phyloP scores from a whole-genome alignment of 1,140 invertebrate genomes.

The Nasonia longicornis region DNA sequence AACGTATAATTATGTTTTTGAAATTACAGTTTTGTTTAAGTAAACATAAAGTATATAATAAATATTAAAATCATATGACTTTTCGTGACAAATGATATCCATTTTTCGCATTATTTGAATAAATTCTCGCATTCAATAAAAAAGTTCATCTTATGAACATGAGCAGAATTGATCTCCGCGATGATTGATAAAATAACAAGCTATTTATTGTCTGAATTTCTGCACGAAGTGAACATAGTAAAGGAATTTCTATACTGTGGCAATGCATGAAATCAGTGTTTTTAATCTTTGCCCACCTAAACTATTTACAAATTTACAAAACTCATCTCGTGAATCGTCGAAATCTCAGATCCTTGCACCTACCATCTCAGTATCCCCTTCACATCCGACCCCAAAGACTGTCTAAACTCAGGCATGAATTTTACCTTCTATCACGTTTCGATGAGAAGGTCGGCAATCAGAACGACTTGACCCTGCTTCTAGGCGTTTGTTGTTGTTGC shows the following conservation, averaged over 20 bases:
- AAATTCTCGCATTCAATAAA: neutral
- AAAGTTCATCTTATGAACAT: no score
- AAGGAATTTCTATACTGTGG: neutral
- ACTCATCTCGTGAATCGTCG: neutral
- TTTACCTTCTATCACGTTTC: constrained; percentile 33
- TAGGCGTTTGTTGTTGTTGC: constrained; percentile 45
- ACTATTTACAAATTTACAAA: constrained; percentile 45
- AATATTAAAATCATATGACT: no score
- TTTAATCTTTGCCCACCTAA: neutral
- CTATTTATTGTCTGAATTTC: neutral
- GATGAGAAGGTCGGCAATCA: constrained; percentile 58
- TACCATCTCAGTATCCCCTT: constrained; percentile 3
- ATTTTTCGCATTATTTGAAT: neutral
- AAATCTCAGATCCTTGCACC: neutral
- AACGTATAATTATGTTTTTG: no score
- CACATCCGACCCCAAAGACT: neutral
- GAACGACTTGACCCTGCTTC: constrained; percentile 66
- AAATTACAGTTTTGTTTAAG: neutral
- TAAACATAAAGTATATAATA: no score
- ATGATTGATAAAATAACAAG: neutral
- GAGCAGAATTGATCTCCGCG: neutral
- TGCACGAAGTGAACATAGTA: neutral
- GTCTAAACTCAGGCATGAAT: neutral
- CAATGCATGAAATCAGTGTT: neutral
- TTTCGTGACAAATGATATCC: neutral